Conservation (phyloP, 1,140 invertebrate species). For the Euura saliciscinereae region DNA sequence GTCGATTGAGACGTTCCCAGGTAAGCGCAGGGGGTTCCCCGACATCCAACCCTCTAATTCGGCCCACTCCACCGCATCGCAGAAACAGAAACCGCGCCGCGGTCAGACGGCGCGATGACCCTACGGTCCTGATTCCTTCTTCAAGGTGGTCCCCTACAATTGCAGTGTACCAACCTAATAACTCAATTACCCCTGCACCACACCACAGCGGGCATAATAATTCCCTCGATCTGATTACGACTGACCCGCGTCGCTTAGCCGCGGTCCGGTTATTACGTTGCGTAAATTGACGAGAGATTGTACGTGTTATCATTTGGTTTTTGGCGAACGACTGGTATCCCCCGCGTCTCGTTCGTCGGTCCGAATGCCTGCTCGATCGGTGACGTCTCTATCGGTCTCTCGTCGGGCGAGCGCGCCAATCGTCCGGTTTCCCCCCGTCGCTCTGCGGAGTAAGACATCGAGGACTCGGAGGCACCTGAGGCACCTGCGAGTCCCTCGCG, state of each 20-base stretch:
- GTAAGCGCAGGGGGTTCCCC: not conserved
- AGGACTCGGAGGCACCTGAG: conserved; percentile 8
- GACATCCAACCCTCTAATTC: too few species aligned
- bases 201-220: conserved; percentile 40
- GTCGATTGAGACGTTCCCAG: not conserved
- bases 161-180: conserved; percentile 5
- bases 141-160: conserved; percentile 6
- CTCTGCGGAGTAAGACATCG: conserved; percentile 6
- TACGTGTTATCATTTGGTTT: too few species aligned
- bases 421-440: not conserved
- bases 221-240: conserved; percentile 51
- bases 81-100: too few species aligned
- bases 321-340: too few species aligned
- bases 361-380: not conserved
- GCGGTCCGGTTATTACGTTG: too few species aligned
- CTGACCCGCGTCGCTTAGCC: too few species aligned
- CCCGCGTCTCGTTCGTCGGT: too few species aligned
- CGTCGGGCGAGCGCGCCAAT: not conserved
- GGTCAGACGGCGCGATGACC: too few species aligned
- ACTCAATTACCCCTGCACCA: not conserved
- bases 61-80: too few species aligned
- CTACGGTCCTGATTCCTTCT: not conserved
- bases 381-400: not conserved
- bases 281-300: too few species aligned
- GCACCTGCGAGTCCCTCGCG: conserved; percentile 23